A percentile compares a stretch with the other conserved stretches of the same genome.
phyloP scores from a whole-genome alignment of 2,113 vertebrate genomes.

The Nipponia nippon region DNA sequence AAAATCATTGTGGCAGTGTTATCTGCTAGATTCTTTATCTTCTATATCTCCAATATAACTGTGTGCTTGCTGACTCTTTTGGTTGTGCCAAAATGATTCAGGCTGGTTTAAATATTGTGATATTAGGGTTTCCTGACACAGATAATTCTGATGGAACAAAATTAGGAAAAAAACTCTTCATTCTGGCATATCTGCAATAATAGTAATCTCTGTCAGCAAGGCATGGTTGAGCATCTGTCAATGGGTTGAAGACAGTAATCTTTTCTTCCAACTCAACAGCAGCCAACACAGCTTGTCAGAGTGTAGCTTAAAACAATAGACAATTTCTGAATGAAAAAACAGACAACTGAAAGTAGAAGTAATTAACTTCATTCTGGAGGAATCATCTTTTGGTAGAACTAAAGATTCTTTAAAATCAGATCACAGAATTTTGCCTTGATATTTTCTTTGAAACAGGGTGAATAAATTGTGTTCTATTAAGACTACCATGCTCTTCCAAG shows the following conservation, averaged over 20 bases:
- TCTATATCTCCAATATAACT: neutral
- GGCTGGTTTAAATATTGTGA: neutral
- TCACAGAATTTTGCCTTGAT: neutral
- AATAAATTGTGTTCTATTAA: neutral
- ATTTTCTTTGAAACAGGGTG: neutral
- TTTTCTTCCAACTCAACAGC: neutral
- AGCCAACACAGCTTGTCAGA: neutral
- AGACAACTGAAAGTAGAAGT: neutral
- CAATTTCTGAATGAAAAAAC: neutral
- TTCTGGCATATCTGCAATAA: neutral
- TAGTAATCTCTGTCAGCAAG: neutral
- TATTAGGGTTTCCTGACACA: neutral
- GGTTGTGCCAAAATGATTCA: neutral
- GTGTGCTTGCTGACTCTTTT: neutral
- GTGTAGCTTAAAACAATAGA: neutral
- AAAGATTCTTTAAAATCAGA: neutral
- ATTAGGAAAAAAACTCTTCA: neutral
- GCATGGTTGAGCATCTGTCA: neutral
- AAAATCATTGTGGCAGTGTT: neutral
- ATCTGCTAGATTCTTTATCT: neutral
- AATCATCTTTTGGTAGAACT: neutral
- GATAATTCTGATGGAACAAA: neutral
- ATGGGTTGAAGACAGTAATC: neutral
- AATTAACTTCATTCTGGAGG: neutral
- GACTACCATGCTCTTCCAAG: neutral